Evolutionary conservation across 1,140 invertebrate species (phyloP), one percentile per base, ranked within the genome.

Genomic region (Spodoptera frugiperda): DNA sequence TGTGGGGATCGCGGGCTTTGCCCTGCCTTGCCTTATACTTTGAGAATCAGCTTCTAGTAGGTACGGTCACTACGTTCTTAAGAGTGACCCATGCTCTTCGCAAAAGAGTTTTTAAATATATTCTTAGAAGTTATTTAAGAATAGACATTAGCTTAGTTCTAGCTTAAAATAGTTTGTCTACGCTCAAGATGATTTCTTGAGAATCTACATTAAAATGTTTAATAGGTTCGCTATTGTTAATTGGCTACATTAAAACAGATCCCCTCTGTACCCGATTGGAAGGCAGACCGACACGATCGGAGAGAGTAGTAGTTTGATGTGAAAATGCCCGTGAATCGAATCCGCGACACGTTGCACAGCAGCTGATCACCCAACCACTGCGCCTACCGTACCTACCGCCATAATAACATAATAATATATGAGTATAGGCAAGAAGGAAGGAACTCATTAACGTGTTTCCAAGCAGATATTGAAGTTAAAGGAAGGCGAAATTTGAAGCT

Each of bases 41-140:
- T 68, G 51, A 77, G 53, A 77, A 61, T 73, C 39, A 70, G 57
- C 48, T 74, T 61, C 33, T 39, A 39, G 33, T 9, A 39, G 11
- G 49, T 68, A 54, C 75, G 63, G 49, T 76, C 70, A 67, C 17
- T 9, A 48, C 19, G 9, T 33, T 30, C 15, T 49, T 55, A n/a
- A 73, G 71, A 73, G 61, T 61, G 59, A n/a, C 33, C 39, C 19
- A 73, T 59, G 55, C 21, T 61, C 19, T 55, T 73, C 15, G 33
- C 15, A 19, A 71, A 73, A n/a, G 1, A 73, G 71, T 44, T 73
- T 44, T 73, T 19, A 54, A 59, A 59, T 19, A 30, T 14, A 49
- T 67, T 21, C 21, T 15, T 12, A 25, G 46, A n/a, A 49, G 19
- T 51, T 21, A 51, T 44, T 44, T 65, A 55, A 55, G 19, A 55